Evolutionary conservation across 2,888 invertebrate genomes (phyloP).

Genomic region (Netelia virgata): DNA sequence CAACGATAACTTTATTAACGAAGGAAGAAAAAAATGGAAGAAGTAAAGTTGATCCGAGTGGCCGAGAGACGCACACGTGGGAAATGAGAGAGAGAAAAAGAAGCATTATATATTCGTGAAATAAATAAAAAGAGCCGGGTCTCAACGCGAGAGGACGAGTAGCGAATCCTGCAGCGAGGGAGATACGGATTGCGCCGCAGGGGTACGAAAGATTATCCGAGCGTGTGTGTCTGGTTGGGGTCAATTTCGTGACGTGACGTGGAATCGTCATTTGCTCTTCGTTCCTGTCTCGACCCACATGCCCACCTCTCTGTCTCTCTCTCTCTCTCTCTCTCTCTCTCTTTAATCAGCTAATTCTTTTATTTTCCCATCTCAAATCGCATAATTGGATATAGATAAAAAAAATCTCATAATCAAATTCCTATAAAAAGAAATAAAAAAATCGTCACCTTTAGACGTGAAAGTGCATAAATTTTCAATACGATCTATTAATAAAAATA

Average conservation of each 20-base stretch:
- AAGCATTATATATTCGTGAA: background rate
- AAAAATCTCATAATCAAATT: too few species aligned
- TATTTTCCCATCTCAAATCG: too few species aligned
- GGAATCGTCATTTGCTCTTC: constrained; percentile 19
- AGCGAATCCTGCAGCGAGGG: constrained; percentile 11
- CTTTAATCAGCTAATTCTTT: background rate
- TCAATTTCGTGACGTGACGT: constrained; percentile 33
- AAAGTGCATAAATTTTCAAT: too few species aligned
- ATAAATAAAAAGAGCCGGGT: constrained; percentile 1
- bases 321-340: background rate
- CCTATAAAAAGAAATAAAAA: too few species aligned
- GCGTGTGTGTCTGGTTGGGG: background rate
- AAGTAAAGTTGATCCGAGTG: background rate
- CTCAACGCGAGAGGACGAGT: background rate
- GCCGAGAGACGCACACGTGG: background rate
- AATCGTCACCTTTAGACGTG: too few species aligned
- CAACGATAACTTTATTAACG: too few species aligned
- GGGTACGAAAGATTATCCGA: constrained; percentile 6
- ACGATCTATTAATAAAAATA: too few species aligned
- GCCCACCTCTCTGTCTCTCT: background rate
- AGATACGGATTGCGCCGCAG: constrained; percentile 24
- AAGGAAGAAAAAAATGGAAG: background rate
- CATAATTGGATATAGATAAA: too few species aligned
- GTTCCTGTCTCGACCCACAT: constrained; percentile 38
- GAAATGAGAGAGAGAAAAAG: constrained; percentile 3